Evolutionary conservation across 2,888 invertebrate species (phyloP).

Genomic region (Augiades crinisus): DNA sequence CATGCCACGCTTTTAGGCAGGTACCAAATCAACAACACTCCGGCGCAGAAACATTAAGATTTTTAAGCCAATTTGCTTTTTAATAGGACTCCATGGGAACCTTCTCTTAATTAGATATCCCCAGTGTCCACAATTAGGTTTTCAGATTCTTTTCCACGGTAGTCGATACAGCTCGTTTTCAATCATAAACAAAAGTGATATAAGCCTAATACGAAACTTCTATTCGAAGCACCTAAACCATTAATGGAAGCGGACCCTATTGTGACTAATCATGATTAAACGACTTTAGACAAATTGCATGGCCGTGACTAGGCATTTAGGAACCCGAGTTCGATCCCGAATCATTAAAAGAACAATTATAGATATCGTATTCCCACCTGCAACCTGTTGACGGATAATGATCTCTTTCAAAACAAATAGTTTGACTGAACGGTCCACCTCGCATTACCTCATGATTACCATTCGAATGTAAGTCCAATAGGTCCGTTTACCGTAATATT

Average conservation of each 20-base stretch:
- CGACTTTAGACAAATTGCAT: constrained; percentile 81
- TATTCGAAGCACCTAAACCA: constrained; percentile 64
- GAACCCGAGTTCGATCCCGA: constrained; percentile 66
- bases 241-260: constrained; percentile 73
- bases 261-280: constrained; percentile 82
- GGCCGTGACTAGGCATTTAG: constrained; percentile 78
- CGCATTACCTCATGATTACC: constrained; percentile 39
- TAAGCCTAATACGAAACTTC: constrained; percentile 41
- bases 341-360: constrained; percentile 81
- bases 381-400: constrained; percentile 76
- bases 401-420: constrained; percentile 76
- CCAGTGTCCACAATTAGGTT: constrained; percentile 5
- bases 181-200: constrained; percentile 22
- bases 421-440: constrained; percentile 51
- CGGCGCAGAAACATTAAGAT: constrained; percentile 59
- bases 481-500: constrained; percentile 6
- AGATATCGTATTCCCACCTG: constrained; percentile 78
- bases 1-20: constrained; percentile 80
- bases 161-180: constrained; percentile 25
- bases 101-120: constrained; percentile 13
- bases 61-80: constrained; percentile 74
- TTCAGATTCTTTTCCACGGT: constrained; percentile 20
- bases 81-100: constrained; percentile 54
- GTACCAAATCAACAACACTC: constrained; percentile 62
- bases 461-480: constrained; percentile 16